A percentile compares a stretch with the other conserved stretches of the same genome.
Evolutionary conservation across 2,113 vertebrate genomes (phyloP).

Genomic region (Odobenus rosmarus): DNA sequence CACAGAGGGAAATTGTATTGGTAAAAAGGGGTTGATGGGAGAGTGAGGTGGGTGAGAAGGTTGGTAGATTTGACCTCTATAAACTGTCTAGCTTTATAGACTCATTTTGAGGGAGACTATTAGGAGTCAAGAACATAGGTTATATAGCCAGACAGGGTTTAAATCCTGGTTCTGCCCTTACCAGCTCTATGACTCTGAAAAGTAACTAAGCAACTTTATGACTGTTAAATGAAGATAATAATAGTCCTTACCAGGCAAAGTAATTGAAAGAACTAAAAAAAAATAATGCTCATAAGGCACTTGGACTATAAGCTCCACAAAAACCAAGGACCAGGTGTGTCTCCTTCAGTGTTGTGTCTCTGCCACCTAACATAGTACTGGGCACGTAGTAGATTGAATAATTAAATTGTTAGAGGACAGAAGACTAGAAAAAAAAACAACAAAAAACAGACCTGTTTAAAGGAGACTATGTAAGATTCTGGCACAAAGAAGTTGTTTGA

Average conservation of each 20-base stretch:
- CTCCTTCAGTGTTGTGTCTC: neutral
- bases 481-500: neutral
- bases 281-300: neutral
- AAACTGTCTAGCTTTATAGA: neutral
- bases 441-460: neutral
- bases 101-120: neutral
- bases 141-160: neutral
- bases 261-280: neutral
- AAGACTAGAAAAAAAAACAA: neutral
- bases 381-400: neutral
- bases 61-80: neutral
- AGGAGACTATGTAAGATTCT: neutral
- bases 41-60: neutral
- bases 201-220: neutral
- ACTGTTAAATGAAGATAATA: neutral
- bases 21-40: neutral
- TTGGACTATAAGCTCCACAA: neutral
- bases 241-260: neutral
- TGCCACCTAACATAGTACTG: neutral
- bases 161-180: neutral
- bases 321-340: neutral
- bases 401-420: neutral
- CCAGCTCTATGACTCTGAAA: neutral
- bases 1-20: neutral
- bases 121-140: neutral